Percentiles rank a stretch among this genome's conserved stretches.
Conservation (phyloP, 1,140 invertebrate genomes). For the Drosophila littoralis region DNA sequence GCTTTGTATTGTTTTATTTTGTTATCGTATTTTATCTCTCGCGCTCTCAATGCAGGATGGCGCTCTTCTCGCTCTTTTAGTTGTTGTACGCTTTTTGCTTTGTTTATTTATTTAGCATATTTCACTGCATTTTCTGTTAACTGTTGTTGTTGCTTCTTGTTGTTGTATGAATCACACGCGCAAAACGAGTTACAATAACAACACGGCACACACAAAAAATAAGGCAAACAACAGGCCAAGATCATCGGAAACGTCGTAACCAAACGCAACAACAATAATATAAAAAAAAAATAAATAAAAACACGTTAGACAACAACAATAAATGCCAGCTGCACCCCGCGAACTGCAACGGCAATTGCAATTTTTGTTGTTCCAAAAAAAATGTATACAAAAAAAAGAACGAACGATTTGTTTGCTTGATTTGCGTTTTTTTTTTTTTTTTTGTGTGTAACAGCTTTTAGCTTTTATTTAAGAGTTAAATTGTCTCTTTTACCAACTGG, state of each 20-base stretch:
- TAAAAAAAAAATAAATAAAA: conserved; percentile 42
- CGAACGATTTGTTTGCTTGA: conserved; percentile 21
- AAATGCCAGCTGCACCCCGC: conserved; percentile 38
- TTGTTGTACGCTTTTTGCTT: conserved; percentile 19
- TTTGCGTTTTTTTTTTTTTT: conserved; percentile 27
- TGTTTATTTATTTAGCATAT: conserved; percentile 60
- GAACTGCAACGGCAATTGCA: conserved; percentile 34
- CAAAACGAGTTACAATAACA: conserved; percentile 73
- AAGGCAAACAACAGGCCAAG: conserved; percentile 58
- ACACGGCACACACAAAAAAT: conserved; percentile 39
- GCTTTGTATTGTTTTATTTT: conserved; percentile 27
- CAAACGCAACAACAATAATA: conserved; percentile 30
- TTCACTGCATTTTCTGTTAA: conserved; percentile 44
- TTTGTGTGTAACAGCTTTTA: conserved; percentile 10
- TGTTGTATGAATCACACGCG: conserved; percentile 72
- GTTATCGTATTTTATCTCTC: conserved; percentile 43
- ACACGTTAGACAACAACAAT: conserved; percentile 48
- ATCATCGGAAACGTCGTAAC: conserved; percentile 68
- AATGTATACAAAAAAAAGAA: not conserved
- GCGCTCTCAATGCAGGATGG: conserved; percentile 46
- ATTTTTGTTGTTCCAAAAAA: conserved; percentile 25
- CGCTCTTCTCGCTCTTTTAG: conserved; percentile 28
- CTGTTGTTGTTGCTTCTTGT: conserved; percentile 56
- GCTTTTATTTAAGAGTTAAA: conserved; percentile 33
- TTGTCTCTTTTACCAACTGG: conserved; percentile 38